phyloP scores from a whole-genome alignment of 2,113 vertebrate species.

The Brachyistius frenatus region DNA sequence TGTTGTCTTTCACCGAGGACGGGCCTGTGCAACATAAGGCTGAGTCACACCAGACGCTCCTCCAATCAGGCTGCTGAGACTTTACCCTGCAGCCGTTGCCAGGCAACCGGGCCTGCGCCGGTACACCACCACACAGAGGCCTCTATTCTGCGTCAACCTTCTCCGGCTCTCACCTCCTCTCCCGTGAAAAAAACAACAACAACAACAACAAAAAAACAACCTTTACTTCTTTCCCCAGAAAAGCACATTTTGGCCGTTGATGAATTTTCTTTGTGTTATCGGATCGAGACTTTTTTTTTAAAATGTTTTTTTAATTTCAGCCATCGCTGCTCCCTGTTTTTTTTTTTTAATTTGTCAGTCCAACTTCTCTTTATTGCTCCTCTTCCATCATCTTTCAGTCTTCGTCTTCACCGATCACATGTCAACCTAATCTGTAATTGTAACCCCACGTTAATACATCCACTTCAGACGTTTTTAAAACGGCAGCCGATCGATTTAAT shows the following conservation, averaged over 20 bases:
- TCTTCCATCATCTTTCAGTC: not conserved
- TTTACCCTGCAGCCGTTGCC: constrained; percentile 68
- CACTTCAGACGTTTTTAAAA: not conserved
- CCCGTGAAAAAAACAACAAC: constrained; percentile 19
- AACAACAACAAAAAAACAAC: too few relatives aligned
- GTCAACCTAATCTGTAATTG: not conserved
- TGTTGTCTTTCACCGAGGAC: constrained; percentile 64
- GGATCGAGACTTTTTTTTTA: not conserved
- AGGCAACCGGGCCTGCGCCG: constrained; percentile 64
- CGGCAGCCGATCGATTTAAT: constrained; percentile 19
- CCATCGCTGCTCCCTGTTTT: not conserved
- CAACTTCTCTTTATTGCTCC: too few relatives aligned
- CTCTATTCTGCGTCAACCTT: constrained; percentile 39
- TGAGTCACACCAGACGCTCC: constrained; percentile 68
- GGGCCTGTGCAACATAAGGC: constrained; percentile 55
- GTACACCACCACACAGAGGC: constrained; percentile 61
- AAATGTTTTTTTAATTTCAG: not conserved
- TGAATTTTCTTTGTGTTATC: too few relatives aligned
- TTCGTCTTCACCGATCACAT: not conserved
- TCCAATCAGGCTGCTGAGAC: constrained; percentile 53
- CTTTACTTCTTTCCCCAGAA: not conserved
- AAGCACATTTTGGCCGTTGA: not conserved
- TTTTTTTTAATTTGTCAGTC: not conserved
- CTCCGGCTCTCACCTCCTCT: constrained; percentile 34
- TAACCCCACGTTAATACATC: not conserved